Evolutionary conservation across 1,140 invertebrate species (phyloP), one percentile per base, ranked within the genome.

Genomic region (Pygmarrhopalites habei): DNA sequence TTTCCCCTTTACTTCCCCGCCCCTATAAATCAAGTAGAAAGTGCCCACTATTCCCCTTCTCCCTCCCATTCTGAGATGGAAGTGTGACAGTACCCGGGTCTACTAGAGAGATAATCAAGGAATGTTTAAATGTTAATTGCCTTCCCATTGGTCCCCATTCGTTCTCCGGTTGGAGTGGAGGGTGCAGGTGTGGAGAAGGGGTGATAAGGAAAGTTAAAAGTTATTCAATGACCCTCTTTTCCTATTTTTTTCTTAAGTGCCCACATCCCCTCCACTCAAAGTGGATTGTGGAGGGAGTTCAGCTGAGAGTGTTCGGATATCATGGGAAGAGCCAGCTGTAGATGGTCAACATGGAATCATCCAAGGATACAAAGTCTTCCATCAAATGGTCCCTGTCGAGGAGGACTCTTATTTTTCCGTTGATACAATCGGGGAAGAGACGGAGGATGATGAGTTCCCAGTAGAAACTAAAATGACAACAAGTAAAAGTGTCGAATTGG

Each of bases 341-440:
- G 84, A 88, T 55, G 88, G 86, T 7, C 80, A 90, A 58, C 91
- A 95, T 76, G 92, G 92, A 7, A 82, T 90, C 46, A 82, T 94
- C 51, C 87, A 90, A 73, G 90, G 91, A 7, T 95, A 92, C 78
- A 88, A 91, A 76, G 83, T 87, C 1, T 81, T 80, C 62, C 86
- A 85, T 74, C 83, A 83, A 65, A 82, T 83, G 32, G 83, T 86
- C 28, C 44, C 55, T 30, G 58, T n/a, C n/a, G n/a, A n/a, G n/a
- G n/a, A n/a, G n/a, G n/a, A n/a, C n/a, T n/a, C n/a, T n/a, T n/a
- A n/a, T n/a, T n/a, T n/a, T n/a, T n/a, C n/a, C n/a, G n/a, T n/a
- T n/a, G n/a, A n/a, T n/a, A 59, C 17, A n/a, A 12, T 7, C 17
- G 25, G 19, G 28, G 35, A 25, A 56, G 47, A 26, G 26, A 28